Evolutionary conservation across 2,888 invertebrate species (phyloP), one percentile per base, ranked within the genome.

Genomic region (Byasa hedistus): DNA sequence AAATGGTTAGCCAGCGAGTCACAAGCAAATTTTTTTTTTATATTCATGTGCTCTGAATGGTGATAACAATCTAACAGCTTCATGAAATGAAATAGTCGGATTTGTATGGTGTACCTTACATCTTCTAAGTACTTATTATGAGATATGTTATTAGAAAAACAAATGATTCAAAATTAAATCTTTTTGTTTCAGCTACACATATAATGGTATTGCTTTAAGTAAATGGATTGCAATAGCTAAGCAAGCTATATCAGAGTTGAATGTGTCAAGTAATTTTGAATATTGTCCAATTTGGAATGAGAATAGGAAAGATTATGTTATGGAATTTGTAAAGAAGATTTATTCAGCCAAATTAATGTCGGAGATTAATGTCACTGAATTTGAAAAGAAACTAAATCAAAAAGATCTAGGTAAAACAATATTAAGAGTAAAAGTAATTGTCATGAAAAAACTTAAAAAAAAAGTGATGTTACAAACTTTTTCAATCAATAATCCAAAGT

Each of bases 191-290:
- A 89, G 90, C 74, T 87, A 86, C 69, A 84, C 83, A 54, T 89
- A 89, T 68, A 89, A 88, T 65, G 89, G 88, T 3, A 74, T 89
- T 24, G 75, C 87, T 10, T 71, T 89, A 58, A 83, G 87, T 67
- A 90, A 89, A 77, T 91, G 89, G 89, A 87, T 86, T 19, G 81
- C 86, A 5, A 81, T 90, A 59, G 91, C 90, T 2, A 91, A 91
- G 72, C 91, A 91, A 75, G 84, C 91, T 21, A 89, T 95, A 73
- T 94, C 94, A 58, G 94, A 94, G 70, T 80, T 91, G 19, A 92
- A 92, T 72, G 77, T 89, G 69, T 89, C 93, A 0, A 79, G 92
- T 0, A 89, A 87, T 59, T 92, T 91, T 69, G 87, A 91, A 69
- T 91, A 92, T 69, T 85, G 87, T 59, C 87, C 87, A 1, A 82